Evolutionary conservation across 2,113 vertebrate species (phyloP).

Genomic region (Lepus timidus): DNA sequence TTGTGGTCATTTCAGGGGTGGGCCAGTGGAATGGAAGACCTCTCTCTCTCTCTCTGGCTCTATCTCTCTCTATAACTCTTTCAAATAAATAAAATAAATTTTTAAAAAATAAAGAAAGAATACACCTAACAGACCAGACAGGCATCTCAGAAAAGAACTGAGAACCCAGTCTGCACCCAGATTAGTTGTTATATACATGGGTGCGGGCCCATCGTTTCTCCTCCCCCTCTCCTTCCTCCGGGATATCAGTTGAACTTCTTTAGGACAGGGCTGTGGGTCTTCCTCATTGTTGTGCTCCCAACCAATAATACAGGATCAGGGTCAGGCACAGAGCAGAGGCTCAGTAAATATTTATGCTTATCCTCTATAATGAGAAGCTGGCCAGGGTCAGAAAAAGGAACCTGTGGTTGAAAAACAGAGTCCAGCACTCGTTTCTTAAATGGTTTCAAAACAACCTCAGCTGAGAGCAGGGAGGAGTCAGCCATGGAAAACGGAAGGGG

Average conservation of each 20-base stretch:
- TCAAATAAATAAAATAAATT: not conserved
- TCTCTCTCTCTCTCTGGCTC: too few relatives aligned
- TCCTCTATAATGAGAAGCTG: not conserved
- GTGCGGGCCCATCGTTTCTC: too few relatives aligned
- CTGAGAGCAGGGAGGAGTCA: not conserved
- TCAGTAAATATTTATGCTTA: not conserved
- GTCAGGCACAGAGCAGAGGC: not conserved
- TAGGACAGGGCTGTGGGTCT: not conserved
- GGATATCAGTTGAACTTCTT: not conserved
- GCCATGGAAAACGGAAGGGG: not conserved
- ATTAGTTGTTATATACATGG: too few relatives aligned
- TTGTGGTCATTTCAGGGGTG: too few relatives aligned
- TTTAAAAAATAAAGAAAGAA: too few relatives aligned
- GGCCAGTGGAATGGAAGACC: too few relatives aligned
- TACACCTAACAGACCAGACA: too few relatives aligned
- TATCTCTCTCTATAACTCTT: too few relatives aligned
- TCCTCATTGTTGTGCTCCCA: not conserved
- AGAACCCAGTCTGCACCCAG: too few relatives aligned
- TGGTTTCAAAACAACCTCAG: conserved; percentile 65
- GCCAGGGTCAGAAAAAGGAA: not conserved
- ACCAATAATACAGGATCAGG: not conserved
- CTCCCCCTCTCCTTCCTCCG: too few relatives aligned
- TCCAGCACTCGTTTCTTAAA: not conserved
- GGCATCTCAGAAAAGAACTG: too few relatives aligned
- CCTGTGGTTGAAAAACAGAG: not conserved